Base-by-base conservation (phyloP, 2,797 vertebrate species). In the Glossophaga mutica region DNA sequence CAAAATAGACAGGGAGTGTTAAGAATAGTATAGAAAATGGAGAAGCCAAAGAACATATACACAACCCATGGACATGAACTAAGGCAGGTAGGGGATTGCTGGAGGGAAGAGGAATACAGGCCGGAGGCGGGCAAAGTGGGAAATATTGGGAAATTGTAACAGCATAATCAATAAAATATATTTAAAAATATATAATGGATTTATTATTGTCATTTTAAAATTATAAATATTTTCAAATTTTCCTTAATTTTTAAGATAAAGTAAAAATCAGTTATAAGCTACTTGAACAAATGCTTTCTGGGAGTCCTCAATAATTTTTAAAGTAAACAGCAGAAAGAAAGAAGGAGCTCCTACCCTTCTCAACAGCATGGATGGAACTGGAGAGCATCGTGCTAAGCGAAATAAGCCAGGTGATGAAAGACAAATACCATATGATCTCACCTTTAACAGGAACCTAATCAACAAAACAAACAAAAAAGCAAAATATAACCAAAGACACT, bases 181-280 rank as follows among this genome's bases (percentile, higher is more conserved):
- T 65, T 62, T 6, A 32, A 65, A 32, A 32, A 67, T 37, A 42
- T 55, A 48, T 24, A 79, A 46, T 68, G 0, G 15, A 78, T 81
- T 86, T 87, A 50, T 74, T 93, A 26, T 29, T 76, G 18, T 55
- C 70, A 84, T 87, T 48, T 94, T 59, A 22, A 65, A 90, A 84
- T 85, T 87, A 74, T 50, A 65, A 37, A 32, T 86, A 62, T 32
- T 84, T 84, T 95, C 26, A 26, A 46, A 55, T 57, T 37, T 91
- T 90, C n/a, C 81, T 90, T 90, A 62, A 91, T 87, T 92, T 91
- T 76, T 95, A 48, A 65, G 37, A 37, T 44, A 6, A 84, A 70
- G 59, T 77, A 86, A 74, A 94, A 70, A 42, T 39, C 44, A 93
- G 59, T 42, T 44, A 14, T 55, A 46, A 76, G 7, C 48, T 48